These are phyloP conservation scores for Globia sparganii DNA, from an alignment of 2,888 invertebrate species.

Conservation along the genomic window DNA sequence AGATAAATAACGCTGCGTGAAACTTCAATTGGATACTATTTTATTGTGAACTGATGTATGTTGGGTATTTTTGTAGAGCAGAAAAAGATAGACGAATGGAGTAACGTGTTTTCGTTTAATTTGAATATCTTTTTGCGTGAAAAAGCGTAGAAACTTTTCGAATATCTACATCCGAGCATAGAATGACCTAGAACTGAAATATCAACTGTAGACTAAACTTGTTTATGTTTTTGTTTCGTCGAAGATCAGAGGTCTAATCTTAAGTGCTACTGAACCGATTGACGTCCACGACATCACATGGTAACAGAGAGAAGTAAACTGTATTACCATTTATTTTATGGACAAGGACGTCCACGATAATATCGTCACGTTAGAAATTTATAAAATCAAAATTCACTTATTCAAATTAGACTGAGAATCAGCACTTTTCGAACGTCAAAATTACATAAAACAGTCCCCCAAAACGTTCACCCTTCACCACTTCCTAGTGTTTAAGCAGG, in stretches of 20 bases:
- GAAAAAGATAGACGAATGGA: constrained; percentile 1
- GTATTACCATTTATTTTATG: too few species aligned
- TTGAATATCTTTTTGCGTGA: not conserved
- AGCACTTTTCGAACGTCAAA: not conserved
- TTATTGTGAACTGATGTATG: constrained; percentile 51
- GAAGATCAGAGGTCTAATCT: not conserved
- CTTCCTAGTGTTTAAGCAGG: not conserved
- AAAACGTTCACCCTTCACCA: too few species aligned
- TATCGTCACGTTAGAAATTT: not conserved
- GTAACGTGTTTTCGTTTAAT: constrained; percentile 4
- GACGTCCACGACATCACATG: not conserved
- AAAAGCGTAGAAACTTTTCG: not conserved
- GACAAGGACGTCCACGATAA: not conserved
- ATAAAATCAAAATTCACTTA: not conserved
- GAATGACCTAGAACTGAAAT: not conserved
- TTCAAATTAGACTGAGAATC: not conserved
- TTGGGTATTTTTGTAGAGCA: constrained; percentile 19
- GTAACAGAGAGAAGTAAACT: too few species aligned
- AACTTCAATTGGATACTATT: constrained; percentile 51
- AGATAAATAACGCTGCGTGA: constrained; percentile 59
- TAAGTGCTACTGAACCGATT: not conserved
- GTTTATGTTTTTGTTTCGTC: not conserved
- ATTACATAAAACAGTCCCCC: not conserved
- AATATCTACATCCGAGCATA: not conserved
- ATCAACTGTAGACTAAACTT: not conserved